A percentile compares a stretch with the other conserved stretches of the same genome.
Evolutionary conservation across 2,113 vertebrate genomes (phyloP).

Genomic region (Caranx melampygus): DNA sequence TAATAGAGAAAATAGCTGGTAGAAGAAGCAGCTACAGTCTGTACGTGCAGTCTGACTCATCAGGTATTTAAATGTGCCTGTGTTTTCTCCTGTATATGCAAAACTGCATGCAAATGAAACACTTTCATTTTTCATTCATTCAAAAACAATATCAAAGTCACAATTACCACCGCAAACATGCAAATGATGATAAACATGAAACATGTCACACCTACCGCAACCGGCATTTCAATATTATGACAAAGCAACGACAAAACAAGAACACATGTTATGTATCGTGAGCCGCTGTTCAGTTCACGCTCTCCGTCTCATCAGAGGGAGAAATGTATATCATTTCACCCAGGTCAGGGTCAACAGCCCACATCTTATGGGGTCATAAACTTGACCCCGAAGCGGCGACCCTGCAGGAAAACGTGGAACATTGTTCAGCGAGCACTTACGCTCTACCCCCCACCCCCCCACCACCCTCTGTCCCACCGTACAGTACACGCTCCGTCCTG

Average conservation of each 20-base stretch:
- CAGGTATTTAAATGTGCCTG: background rate
- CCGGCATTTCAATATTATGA: constrained; percentile 27
- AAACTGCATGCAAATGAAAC: constrained; percentile 18
- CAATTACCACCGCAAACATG: constrained; percentile 13
- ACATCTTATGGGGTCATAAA: constrained; percentile 57
- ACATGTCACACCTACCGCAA: constrained; percentile 31
- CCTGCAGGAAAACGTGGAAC: constrained; percentile 48
- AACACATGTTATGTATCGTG: constrained; percentile 39
- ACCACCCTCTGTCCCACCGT: constrained; percentile 12
- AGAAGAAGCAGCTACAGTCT: too few relatives aligned
- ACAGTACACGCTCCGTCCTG: constrained; percentile 35
- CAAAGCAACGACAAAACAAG: constrained; percentile 38
- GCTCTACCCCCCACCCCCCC: constrained; percentile 16
- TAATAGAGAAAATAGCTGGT: background rate
- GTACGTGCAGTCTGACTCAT: background rate
- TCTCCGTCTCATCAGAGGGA: background rate
- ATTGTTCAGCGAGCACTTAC: constrained; percentile 33
- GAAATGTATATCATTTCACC: constrained; percentile 33
- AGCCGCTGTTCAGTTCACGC: constrained; percentile 15
- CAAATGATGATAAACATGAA: constrained; percentile 36
- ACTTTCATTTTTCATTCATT: constrained; percentile 5
- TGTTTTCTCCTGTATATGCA: constrained; percentile 6
- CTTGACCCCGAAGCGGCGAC: constrained; percentile 62
- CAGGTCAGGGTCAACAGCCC: constrained; percentile 66
- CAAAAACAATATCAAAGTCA: constrained; percentile 21